Evolutionary conservation across 2,888 invertebrate genomes (phyloP), one percentile per base, ranked within the genome.

Genomic region (Epirrita christyi): DNA sequence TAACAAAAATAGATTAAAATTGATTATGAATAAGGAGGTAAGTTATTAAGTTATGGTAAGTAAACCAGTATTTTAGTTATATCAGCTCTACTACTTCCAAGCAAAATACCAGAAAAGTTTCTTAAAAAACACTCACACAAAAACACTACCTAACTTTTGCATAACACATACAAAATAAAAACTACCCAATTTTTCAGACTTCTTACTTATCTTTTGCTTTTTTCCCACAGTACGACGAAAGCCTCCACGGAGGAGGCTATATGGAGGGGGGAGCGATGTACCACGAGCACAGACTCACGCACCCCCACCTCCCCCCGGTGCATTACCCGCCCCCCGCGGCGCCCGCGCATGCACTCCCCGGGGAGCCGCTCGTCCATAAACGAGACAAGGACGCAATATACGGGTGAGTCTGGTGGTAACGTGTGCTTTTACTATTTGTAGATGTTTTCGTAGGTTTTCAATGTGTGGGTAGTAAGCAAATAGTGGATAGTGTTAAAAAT

Each of bases 361-460:
- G 95, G 81, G 95, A 93, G 91, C 97, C 97, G 78, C 97, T 98
- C 92, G 97, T 97, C 78, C 97, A 97, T 93, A 98, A 98, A 94
- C 94, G 98, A 86, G 98, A 98, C 94, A 98, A 98, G 94, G 98
- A 98, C 94, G 98, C 98, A 85, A 98, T 98, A 89, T 98, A 98
- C 93, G 98, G 98, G 98, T 98, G 94, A 97, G 97, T 95, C 70
- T 50, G 71, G 83, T 81, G 91, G 90, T 91, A 91, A 88, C 61
- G 88, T 87, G 80, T 75, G 75, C 60, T 58, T 51, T 62, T 66
- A 1, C 29, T 57, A 40, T 52, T 45, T 58, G 13, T 58, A 46
- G 44, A 44, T 63, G 44, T 54, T 53, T 42, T 53, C 8, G 32
- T 32, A 32, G 7, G 32, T 32, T 32, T 32, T 6, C 1, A 32